Evolutionary conservation across 2,113 vertebrate genomes (phyloP).

Genomic region (Rutilus rutilus): DNA sequence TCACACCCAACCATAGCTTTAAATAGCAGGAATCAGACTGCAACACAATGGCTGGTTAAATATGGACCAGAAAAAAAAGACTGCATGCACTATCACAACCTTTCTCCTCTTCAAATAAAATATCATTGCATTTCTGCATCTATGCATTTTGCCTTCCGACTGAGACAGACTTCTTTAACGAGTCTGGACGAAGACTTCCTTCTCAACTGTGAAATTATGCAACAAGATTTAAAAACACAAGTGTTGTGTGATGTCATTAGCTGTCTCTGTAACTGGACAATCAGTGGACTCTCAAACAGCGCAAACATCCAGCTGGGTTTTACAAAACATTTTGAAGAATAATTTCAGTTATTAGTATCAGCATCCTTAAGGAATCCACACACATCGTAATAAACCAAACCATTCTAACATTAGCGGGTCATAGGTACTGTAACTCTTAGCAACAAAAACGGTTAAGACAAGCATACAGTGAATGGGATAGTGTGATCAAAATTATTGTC

Average conservation of each 20-base stretch:
- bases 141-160: not conserved
- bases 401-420: not conserved
- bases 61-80: not conserved
- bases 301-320: constrained; percentile 1
- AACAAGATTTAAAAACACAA: constrained; percentile 8
- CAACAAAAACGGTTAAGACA: constrained; percentile 23
- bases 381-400: not conserved
- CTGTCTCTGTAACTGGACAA: not conserved
- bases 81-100: constrained; percentile 21
- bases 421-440: not conserved
- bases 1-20: constrained; percentile 27
- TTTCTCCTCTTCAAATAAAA: constrained; percentile 10
- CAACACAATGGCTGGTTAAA: constrained; percentile 21
- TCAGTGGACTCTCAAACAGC: not conserved
- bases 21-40: constrained; percentile 19
- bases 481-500: not conserved
- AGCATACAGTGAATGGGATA: constrained; percentile 12
- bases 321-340: not conserved
- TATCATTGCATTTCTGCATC: not conserved
- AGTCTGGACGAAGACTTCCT: constrained; percentile 1
- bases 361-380: not conserved
- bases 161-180: not conserved
- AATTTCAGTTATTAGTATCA: not conserved
- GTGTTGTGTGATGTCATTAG: not conserved
- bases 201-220: not conserved